Evolutionary conservation across 1,140 invertebrate genomes (phyloP).

Genomic region (Yoshiicerus persimilis): DNA sequence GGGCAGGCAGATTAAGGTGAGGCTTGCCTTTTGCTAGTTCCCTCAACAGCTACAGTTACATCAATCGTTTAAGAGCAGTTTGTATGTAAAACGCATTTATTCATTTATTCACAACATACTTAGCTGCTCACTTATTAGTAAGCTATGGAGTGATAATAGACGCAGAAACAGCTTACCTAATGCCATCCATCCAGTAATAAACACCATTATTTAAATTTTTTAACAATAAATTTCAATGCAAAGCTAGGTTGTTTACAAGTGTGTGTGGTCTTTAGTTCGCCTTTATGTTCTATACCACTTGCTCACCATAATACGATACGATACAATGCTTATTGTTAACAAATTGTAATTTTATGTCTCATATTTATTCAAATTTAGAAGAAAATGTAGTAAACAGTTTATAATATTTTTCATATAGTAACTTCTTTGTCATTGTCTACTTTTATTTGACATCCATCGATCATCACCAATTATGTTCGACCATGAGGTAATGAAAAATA

Average conservation of each 20-base stretch:
- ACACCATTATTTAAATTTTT: background rate
- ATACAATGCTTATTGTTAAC: no score
- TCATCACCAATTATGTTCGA: no score
- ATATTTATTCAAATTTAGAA: background rate
- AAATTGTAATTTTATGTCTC: no score
- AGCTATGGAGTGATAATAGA: constrained; percentile 1
- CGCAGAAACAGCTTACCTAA: background rate
- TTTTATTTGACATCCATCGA: no score
- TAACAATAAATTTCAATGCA: background rate
- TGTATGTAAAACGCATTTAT: background rate
- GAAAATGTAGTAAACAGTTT: no score
- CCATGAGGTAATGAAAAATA: no score
- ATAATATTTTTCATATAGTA: no score
- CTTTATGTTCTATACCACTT: no score
- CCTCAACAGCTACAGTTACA: background rate
- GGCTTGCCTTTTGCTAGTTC: background rate
- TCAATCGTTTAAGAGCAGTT: background rate
- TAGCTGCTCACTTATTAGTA: background rate
- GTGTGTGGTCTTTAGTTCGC: background rate
- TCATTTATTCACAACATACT: background rate
- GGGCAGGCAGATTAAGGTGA: background rate
- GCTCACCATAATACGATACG: no score
- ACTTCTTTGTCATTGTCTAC: no score
- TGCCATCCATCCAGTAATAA: background rate
- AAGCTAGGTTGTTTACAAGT: background rate